Conservation (phyloP, 2,888 invertebrate species). For the Strigamia transsilvanica region DNA sequence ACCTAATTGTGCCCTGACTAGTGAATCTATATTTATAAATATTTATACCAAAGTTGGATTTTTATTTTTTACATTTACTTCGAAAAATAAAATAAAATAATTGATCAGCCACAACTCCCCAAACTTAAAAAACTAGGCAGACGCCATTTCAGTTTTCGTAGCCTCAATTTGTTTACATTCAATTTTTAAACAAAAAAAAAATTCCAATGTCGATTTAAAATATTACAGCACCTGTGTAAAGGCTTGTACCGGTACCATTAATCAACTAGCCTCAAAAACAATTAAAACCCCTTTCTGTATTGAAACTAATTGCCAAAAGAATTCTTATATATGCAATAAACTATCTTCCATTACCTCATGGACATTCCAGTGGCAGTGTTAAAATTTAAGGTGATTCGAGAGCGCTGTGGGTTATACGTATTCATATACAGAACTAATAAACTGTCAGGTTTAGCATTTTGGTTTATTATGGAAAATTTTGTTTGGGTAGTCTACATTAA, state of each 20-base stretch:
- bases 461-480: not conserved
- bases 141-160: not conserved
- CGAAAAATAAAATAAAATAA: not conserved
- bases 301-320: conserved; percentile 22
- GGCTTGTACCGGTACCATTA: conserved; percentile 1
- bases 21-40: conserved; percentile 36
- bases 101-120: conserved; percentile 3
- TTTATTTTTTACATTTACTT: not conserved
- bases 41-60: conserved; percentile 10
- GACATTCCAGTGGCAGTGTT: not conserved
- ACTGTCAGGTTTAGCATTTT: not conserved
- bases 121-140: not conserved
- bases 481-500: no score
- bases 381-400: conserved; percentile 2
- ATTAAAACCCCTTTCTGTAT: not conserved
- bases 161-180: not conserved
- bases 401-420: not conserved
- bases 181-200: not conserved
- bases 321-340: not conserved
- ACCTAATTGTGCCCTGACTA: conserved; percentile 38
- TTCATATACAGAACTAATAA: not conserved
- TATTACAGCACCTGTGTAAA: conserved; percentile 14
- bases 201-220: not conserved
- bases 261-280: conserved; percentile 3
- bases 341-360: not conserved